A percentile compares a stretch with the other conserved stretches of the same genome.
Conservation (phyloP, 2,113 vertebrate genomes). For the Myrmecophaga tridactyla region DNA sequence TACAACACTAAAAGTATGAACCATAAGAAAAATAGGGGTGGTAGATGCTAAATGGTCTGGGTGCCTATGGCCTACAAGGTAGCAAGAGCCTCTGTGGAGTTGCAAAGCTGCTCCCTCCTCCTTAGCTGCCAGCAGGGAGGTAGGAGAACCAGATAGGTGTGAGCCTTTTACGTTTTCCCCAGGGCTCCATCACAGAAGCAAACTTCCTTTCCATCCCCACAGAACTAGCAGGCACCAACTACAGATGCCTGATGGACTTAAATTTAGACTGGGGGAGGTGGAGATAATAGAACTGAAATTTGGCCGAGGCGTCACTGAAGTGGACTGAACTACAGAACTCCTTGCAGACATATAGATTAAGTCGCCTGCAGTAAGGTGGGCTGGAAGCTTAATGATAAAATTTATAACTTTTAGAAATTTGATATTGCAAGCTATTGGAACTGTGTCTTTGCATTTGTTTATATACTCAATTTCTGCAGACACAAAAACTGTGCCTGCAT, state of each 20-base stretch:
- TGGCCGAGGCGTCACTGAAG: not conserved
- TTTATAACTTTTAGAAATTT: not conserved
- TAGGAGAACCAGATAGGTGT: not conserved
- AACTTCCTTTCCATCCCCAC: not conserved
- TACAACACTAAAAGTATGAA: too few relatives aligned
- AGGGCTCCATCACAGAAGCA: not conserved
- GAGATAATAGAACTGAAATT: not conserved
- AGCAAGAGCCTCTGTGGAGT: too few relatives aligned
- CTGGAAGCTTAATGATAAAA: not conserved
- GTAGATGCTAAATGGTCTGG: too few relatives aligned
- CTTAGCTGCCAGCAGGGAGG: not conserved
- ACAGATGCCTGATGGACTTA: not conserved
- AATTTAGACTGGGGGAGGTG: not conserved
- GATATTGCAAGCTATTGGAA: not conserved
- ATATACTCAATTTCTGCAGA: not conserved
- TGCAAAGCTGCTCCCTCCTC: too few relatives aligned
- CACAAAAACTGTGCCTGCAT: conserved; percentile 8
- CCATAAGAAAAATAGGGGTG: too few relatives aligned
- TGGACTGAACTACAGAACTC: not conserved
- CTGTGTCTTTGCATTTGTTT: not conserved
- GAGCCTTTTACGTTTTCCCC: not conserved
- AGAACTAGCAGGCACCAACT: not conserved
- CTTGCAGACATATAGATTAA: not conserved
- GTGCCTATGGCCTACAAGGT: too few relatives aligned
- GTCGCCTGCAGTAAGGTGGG: not conserved